Percentiles rank a stretch among this genome's conserved stretches.
phyloP scores from a whole-genome alignment of 2,797 vertebrate species.

The Syncerus caffer region DNA sequence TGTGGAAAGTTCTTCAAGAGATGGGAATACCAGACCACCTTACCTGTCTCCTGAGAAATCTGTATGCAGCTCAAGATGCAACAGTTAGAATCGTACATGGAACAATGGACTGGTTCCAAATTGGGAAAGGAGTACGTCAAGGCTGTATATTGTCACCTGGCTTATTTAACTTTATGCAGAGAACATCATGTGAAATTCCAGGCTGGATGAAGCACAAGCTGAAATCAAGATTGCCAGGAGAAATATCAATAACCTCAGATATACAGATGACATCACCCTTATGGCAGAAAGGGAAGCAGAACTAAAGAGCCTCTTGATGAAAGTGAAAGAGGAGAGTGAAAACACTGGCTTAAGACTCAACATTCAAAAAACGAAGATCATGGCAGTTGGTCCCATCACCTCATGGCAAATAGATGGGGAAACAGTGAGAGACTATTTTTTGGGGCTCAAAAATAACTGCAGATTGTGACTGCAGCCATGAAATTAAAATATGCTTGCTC shows the following conservation, averaged over 20 bases:
- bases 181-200: not conserved
- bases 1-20: not conserved
- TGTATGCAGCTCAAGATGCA: not conserved
- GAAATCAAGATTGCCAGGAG: not conserved
- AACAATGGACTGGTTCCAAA: not conserved
- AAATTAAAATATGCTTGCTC: not conserved
- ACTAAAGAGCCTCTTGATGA: not conserved
- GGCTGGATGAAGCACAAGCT: not conserved
- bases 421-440: not conserved
- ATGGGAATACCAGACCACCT: not conserved
- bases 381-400: not conserved
- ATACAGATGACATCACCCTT: not conserved
- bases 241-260: not conserved
- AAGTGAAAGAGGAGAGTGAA: not conserved
- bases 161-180: no score
- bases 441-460: not conserved
- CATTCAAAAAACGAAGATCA: not conserved
- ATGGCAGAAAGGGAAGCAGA: not conserved
- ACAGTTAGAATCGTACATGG: not conserved
- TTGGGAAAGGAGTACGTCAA: rapidly evolving
- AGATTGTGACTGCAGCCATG: not conserved
- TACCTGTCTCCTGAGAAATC: not conserved
- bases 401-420: not conserved
- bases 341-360: not conserved
- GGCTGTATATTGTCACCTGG: not conserved